Conservation (phyloP, 2,113 vertebrate species). For the Myiagra hebetior region DNA sequence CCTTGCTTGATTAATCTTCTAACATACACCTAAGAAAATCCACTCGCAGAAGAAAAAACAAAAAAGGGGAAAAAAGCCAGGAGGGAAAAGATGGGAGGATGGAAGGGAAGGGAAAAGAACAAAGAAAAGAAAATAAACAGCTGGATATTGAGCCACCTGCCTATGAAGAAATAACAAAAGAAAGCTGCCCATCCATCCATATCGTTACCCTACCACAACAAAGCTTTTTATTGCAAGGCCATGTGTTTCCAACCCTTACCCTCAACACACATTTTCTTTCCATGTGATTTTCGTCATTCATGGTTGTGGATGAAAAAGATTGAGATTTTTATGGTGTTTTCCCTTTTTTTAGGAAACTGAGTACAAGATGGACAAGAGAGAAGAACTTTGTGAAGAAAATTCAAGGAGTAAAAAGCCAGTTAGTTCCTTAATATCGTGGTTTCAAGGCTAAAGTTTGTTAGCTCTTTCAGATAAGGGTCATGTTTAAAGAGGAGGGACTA, state of each 20-base stretch:
- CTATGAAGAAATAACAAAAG: not conserved
- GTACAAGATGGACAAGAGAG: not conserved
- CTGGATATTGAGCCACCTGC: not conserved
- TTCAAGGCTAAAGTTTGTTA: not conserved
- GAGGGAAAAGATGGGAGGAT: too few species aligned
- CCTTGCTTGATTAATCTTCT: not conserved
- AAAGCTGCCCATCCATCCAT: not conserved
- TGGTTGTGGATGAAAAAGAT: not conserved
- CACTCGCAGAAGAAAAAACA: not conserved
- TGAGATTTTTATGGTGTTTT: not conserved
- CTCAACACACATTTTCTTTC: not conserved
- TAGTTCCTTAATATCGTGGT: not conserved
- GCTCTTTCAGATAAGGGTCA: not conserved
- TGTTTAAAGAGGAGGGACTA: not conserved
- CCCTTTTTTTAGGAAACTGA: not conserved
- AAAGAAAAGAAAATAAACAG: not conserved
- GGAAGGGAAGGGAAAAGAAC: not conserved
- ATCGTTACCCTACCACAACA: not conserved
- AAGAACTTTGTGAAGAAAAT: not conserved
- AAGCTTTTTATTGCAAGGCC: not conserved
- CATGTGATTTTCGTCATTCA: not conserved
- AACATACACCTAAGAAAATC: not conserved
- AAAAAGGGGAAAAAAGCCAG: accelerated
- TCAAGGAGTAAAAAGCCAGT: not conserved
- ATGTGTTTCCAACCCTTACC: not conserved